These are phyloP conservation scores for Coracias cyanogaster DNA, from an alignment of 2,797 vertebrate genomes.

Conservation along the genomic window DNA sequence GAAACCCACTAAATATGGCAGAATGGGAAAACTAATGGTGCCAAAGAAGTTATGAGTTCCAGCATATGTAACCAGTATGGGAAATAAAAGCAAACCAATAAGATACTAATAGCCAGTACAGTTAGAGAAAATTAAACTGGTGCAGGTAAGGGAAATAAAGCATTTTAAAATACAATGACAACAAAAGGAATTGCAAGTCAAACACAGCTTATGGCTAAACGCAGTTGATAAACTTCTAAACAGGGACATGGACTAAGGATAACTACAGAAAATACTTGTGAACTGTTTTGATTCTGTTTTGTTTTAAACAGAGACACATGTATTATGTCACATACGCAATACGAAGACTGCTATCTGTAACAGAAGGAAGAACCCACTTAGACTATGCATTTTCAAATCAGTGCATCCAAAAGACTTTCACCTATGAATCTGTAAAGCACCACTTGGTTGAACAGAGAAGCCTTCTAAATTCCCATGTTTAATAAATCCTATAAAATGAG, in stretches of 20 bases:
- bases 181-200: not conserved
- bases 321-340: rapidly evolving
- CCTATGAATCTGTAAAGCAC: not conserved
- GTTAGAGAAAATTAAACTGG: not conserved
- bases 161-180: not conserved
- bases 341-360: not conserved
- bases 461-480: not conserved
- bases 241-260: not conserved
- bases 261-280: not conserved
- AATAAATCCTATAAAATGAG: not conserved
- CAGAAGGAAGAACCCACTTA: not conserved
- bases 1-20: not conserved
- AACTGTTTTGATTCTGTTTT: not conserved
- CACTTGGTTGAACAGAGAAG: not conserved
- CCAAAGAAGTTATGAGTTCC: not conserved
- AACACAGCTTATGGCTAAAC: not conserved
- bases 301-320: rapidly evolving
- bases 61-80: not conserved
- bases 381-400: not conserved
- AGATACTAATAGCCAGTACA: not conserved
- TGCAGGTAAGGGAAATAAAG: not conserved
- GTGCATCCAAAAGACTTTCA: not conserved
- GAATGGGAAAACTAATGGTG: not conserved
- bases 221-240: not conserved
- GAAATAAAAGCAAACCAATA: not conserved